These are phyloP conservation scores for Struthio camelus DNA, from an alignment of 2,113 vertebrate genomes.

Conservation along the genomic window DNA sequence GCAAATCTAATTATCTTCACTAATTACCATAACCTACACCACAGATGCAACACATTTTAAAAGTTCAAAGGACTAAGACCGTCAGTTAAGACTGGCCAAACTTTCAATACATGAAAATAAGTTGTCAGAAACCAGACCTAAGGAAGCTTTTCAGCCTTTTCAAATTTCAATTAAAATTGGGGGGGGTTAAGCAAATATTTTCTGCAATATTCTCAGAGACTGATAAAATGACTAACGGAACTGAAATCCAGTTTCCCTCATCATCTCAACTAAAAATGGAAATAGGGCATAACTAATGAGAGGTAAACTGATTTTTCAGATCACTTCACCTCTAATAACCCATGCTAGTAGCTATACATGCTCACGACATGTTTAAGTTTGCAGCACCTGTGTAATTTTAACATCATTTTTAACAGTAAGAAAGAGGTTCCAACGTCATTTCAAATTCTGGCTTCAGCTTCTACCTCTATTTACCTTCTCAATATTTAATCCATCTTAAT, in stretches of 20 bases:
- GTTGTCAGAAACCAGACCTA: background rate
- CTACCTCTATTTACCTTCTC: background rate
- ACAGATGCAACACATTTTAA: background rate
- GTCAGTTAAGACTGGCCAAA: background rate
- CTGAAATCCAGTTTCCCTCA: slow-evolving; percentile 19
- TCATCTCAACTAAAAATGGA: slow-evolving; percentile 32
- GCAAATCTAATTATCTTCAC: background rate
- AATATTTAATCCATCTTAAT: background rate
- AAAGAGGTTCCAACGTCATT: background rate
- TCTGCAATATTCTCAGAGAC: background rate
- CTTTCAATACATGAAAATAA: background rate
- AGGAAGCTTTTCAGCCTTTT: background rate
- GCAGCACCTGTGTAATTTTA: background rate
- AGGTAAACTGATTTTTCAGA: slow-evolving; percentile 52
- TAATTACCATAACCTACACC: background rate
- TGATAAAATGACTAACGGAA: background rate
- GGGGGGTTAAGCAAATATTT: background rate
- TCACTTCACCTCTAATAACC: slow-evolving; percentile 39
- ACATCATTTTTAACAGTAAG: background rate
- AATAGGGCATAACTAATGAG: slow-evolving; percentile 26
- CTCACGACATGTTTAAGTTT: background rate
- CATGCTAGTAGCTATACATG: background rate
- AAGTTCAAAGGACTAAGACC: background rate
- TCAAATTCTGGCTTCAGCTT: background rate
- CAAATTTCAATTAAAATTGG: background rate